Evolutionary conservation across 2,888 invertebrate species (phyloP).

Genomic region (Eilema sororculum): DNA sequence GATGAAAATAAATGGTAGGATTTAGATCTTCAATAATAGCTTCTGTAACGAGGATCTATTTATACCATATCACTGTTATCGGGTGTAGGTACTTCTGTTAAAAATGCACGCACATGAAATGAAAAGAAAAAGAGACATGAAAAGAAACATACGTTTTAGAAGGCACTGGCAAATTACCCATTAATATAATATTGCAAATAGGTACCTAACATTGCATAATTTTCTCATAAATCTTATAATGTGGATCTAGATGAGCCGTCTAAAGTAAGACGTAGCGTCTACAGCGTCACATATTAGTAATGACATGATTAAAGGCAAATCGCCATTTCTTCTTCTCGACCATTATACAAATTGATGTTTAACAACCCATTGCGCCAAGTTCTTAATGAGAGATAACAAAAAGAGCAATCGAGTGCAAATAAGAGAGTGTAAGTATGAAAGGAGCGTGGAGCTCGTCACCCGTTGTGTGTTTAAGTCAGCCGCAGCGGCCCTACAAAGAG

Average conservation of each 20-base stretch:
- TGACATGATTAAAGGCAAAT: slow-evolving; percentile 62
- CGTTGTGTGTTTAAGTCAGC: slow-evolving; percentile 86
- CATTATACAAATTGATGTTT: slow-evolving; percentile 80
- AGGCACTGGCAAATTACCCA: background rate
- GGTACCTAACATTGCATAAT: slow-evolving; percentile 23
- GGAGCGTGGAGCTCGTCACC: slow-evolving; percentile 81
- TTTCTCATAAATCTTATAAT: slow-evolving; percentile 30
- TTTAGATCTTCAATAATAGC: background rate
- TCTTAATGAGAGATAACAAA: slow-evolving; percentile 82
- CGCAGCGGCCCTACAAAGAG: slow-evolving; percentile 84
- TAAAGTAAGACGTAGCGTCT: slow-evolving; percentile 46
- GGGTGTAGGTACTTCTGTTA: background rate
- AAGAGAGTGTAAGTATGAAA: slow-evolving; percentile 79
- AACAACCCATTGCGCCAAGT: slow-evolving; percentile 73
- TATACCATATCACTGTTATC: background rate
- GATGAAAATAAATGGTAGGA: too few relatives aligned
- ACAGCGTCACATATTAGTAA: slow-evolving; percentile 62
- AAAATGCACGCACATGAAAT: background rate
- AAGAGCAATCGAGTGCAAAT: slow-evolving; percentile 84
- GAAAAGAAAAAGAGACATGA: too few relatives aligned
- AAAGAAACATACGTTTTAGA: background rate
- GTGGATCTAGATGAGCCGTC: slow-evolving; percentile 42
- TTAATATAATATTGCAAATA: background rate
- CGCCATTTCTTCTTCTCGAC: slow-evolving; percentile 63
- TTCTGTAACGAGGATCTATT: background rate